A percentile compares a stretch with the other conserved stretches of the same genome.
Conservation (phyloP, 2,888 invertebrate genomes). For the Aleiodes alternator region DNA sequence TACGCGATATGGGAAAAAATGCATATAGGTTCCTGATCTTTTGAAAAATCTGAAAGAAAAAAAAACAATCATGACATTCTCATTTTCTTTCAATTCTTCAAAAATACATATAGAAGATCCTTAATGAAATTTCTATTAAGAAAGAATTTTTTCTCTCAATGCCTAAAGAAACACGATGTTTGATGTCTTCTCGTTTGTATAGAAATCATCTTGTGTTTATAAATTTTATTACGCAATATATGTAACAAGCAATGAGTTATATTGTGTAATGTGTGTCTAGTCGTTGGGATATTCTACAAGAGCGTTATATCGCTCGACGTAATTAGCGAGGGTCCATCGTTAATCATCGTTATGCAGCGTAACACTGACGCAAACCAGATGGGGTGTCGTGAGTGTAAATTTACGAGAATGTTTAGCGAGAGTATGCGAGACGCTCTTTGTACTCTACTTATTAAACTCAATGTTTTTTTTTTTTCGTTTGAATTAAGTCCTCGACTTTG, state of each 20-base stretch:
- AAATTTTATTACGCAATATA: conserved; percentile 15
- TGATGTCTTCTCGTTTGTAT: neutral
- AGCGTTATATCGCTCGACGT: conserved; percentile 50
- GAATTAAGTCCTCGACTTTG: no score
- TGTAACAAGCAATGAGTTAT: conserved; percentile 16
- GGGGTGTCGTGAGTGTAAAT: conserved; percentile 42
- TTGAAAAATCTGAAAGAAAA: no score
- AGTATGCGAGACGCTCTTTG: conserved; percentile 27
- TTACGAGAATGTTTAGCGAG: conserved; percentile 43
- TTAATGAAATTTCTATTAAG: no score
- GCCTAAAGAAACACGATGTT: neutral
- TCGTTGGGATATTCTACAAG: conserved; percentile 13
- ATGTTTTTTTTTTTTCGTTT: conserved; percentile 11
- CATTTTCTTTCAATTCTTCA: no score
- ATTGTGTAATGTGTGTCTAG: conserved; percentile 37
- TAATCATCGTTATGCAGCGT: conserved; percentile 56
- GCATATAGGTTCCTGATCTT: no score
- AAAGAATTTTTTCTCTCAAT: neutral
- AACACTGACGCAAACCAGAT: conserved; percentile 46
- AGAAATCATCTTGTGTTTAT: neutral
- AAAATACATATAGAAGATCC: no score
- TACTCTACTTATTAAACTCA: conserved; percentile 19
- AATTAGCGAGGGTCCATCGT: conserved; percentile 62
- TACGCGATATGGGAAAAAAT: no score
- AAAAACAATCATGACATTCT: no score